Base-by-base conservation (phyloP, 2,113 vertebrate species). In the Nothoprocta perdicaria region DNA sequence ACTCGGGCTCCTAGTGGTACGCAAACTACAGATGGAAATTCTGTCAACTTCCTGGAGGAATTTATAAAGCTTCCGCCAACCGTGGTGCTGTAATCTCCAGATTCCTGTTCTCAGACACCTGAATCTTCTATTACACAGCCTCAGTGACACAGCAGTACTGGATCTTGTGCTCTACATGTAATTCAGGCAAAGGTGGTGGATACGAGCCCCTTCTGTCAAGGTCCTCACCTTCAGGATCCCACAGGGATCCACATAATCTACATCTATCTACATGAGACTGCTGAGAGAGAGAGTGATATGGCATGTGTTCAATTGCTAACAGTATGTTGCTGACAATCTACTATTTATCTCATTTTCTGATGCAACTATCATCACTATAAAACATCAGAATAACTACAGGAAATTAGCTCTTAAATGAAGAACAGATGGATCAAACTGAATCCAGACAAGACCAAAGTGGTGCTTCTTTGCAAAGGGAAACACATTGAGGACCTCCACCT, bases 331-430 rank as follows among this genome's bases (percentile, higher is more conserved):
- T 94, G 94, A 96, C 92, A 96, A 95, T 96, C 94, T 88, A 92
- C 93, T 95, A 96, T 96, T 95, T 96, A 96, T 96, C 95, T 96
- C 89, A 89, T 96, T 95, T 96, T 96, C 91, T 95, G 94, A 96
- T 95, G 95, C 94, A 95, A 95, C 94, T 96, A 96, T 96, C 95
- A 95, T 96, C 95, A 95, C 94, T 89, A 95, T 92, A 95, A 92
- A 95, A 96, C 93, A 95, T 95, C 94, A 96, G 94, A 95, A 96
- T 96, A 95, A 95, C 95, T 96, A 94, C 95, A 96, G 95, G 95
- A 96, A 96, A 96, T 96, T 96, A 95, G 95, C 76, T 95, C 92
- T 85, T 89, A 88, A 95, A 96, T 88, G 57, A 94, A 89, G 85
- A 96, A 83, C 95, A 96, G 93, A 95, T 95, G 94, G 77, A 83